Evolutionary conservation across 1,140 invertebrate species (phyloP), one percentile per base, ranked within the genome.

Genomic region (Hormaphis cornu): DNA sequence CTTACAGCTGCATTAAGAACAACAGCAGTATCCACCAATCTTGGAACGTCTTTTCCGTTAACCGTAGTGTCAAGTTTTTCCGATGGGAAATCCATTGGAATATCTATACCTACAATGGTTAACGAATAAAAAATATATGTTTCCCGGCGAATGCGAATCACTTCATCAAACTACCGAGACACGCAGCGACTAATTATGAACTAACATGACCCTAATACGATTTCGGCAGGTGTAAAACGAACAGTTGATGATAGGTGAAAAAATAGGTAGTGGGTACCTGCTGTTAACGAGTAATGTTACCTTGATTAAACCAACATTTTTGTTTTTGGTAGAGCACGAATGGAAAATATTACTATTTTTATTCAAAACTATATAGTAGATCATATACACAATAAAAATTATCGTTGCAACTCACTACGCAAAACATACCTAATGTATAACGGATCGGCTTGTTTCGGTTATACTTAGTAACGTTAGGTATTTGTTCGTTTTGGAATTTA

Each of bases 131-230:
- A 44, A 46, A 40, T 6, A 20, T 18, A 35, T 26, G 10, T 22
- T 14, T 42, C 56, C 40, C 12, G 26, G 12, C 24, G n/a, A 28
- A 61, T 44, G 18, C 40, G 35, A 63, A 63, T 50, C 46, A 50
- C 54, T 46, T 63, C 58, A 30, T 26, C 40, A 20, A 63, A 46
- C 58, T 63, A 63, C 58, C 58, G 58, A 46, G 46, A 18, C 58
- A 44, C 26, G 46, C 35, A 42, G 12, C 58, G 58, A 30, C 42
- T 63, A 46, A 20, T 30, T 22, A 46, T 63, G 24, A 44, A 63
- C 58, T 63, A 46, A 63, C 58, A 24, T 63, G 58, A 63, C 37
- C 58, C 58, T 46, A n/a, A n/a, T n/a, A n/a, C 58, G 24, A 30
- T 63, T 18, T 44, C 7, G 14, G 7, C 7, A 42, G 40, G 28